Conservation (phyloP, 2,888 invertebrate species). For the Pocota personata region DNA sequence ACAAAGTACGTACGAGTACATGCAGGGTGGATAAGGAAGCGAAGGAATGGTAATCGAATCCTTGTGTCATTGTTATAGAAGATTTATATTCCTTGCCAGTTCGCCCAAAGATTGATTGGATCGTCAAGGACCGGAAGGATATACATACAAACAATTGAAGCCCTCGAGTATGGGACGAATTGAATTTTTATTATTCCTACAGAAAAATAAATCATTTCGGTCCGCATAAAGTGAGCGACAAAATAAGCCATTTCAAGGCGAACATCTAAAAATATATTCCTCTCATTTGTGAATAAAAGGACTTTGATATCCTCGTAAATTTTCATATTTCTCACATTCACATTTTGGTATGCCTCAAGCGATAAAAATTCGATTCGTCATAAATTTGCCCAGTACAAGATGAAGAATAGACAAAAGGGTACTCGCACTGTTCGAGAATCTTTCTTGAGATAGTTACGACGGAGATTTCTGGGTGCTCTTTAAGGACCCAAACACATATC, state of each 20-base stretch:
- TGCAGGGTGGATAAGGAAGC: neutral
- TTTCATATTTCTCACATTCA: constrained; percentile 10
- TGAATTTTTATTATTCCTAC: constrained; percentile 6
- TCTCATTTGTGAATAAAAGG: neutral
- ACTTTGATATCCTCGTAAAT: constrained; percentile 21
- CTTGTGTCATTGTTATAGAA: constrained; percentile 1
- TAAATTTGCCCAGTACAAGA: constrained; percentile 11
- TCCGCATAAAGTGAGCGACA: neutral
- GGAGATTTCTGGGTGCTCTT: neutral
- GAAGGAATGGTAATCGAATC: constrained; percentile 20
- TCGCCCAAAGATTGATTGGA: constrained; percentile 33
- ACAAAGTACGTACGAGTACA: neutral
- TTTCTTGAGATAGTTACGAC: neutral
- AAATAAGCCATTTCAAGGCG: constrained; percentile 22
- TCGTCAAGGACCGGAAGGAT: neutral
- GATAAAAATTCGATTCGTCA: constrained; percentile 37
- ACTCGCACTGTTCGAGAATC: neutral
- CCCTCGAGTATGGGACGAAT: neutral
- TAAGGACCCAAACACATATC: neutral
- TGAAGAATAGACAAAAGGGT: neutral
- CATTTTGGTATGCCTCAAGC: neutral
- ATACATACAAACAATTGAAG: neutral
- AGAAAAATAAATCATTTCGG: constrained; percentile 12
- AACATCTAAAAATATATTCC: neutral
- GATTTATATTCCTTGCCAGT: constrained; percentile 30